Conservation (phyloP, 2,797 vertebrate species). For the Streptopelia turtur region DNA sequence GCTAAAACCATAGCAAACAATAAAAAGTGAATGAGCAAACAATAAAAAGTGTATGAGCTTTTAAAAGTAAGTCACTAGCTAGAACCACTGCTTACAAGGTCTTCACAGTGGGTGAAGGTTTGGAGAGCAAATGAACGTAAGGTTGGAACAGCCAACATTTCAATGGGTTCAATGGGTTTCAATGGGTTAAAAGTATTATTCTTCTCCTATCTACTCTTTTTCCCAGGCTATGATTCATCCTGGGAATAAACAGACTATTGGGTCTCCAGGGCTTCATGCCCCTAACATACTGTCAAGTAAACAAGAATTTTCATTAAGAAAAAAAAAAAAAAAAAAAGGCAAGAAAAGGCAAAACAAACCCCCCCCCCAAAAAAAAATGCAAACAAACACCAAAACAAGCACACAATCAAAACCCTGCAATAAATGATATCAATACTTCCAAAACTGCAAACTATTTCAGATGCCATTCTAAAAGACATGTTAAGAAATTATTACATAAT, state of each 20-base stretch:
- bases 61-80: neutral
- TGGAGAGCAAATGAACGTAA: neutral
- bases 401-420: neutral
- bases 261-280: neutral
- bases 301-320: neutral
- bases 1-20: neutral
- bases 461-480: neutral
- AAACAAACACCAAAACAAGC: neutral
- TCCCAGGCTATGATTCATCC: neutral
- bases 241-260: neutral
- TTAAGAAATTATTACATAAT: neutral
- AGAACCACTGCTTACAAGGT: neutral
- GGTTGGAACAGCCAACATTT: neutral
- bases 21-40: slow-evolving; percentile 2
- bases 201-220: neutral
- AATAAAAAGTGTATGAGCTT: neutral
- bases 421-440: neutral
- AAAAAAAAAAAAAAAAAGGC: neutral
- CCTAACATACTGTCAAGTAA: neutral
- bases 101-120: neutral
- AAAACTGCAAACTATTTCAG: neutral
- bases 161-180: neutral
- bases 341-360: too few relatives aligned
- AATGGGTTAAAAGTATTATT: neutral
- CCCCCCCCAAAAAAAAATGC: too few relatives aligned